phyloP scores from a whole-genome alignment of 2,797 vertebrate genomes.

The Acridotheres tristis region DNA sequence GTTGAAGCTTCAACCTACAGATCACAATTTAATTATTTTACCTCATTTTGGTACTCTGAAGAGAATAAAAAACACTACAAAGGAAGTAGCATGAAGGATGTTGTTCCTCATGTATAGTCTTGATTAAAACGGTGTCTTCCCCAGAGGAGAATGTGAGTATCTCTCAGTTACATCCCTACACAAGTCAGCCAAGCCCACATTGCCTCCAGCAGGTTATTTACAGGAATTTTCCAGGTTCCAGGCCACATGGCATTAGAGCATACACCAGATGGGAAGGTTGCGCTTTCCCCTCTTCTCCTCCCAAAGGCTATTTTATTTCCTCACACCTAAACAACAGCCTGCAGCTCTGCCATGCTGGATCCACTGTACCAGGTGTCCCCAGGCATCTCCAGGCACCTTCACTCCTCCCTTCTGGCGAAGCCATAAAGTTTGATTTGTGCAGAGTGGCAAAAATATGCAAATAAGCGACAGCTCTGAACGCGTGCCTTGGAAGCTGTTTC shows the following conservation, averaged over 20 bases:
- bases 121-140: background rate
- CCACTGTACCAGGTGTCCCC: rapidly evolving
- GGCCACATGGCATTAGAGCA: background rate
- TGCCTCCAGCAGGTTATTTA: conserved; percentile 34
- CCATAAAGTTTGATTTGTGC: background rate
- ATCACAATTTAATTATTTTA: background rate
- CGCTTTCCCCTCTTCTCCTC: background rate
- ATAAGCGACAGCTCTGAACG: background rate
- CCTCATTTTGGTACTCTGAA: background rate
- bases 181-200: background rate
- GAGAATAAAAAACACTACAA: background rate
- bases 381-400: background rate
- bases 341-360: background rate
- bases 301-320: background rate
- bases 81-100: background rate
- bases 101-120: background rate
- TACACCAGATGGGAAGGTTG: background rate
- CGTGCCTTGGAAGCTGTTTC: background rate
- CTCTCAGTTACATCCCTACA: background rate
- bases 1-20: background rate
- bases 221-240: background rate
- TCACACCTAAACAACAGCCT: background rate
- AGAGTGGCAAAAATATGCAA: background rate
- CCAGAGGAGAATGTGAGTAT: rapidly evolving
- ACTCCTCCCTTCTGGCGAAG: background rate